Evolutionary conservation across 2,888 invertebrate genomes (phyloP).

Genomic region (Amaurobius ferox): DNA sequence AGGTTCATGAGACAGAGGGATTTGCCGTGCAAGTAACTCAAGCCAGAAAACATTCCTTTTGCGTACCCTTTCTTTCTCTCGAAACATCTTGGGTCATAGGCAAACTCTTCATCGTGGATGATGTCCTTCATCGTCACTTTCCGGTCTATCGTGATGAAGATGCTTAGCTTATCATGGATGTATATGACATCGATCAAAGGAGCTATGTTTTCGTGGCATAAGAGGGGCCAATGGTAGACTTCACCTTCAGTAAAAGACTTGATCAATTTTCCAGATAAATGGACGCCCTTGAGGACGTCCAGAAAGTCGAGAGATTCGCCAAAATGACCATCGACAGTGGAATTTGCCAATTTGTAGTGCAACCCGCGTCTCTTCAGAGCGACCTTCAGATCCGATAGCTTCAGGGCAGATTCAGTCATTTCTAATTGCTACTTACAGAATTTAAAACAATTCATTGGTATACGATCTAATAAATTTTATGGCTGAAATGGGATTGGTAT

Average conservation of each 20-base stretch:
- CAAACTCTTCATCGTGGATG: constrained; percentile 38
- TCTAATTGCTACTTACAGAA: background rate
- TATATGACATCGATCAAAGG: constrained; percentile 33
- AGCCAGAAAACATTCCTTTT: constrained; percentile 37
- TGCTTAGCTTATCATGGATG: constrained; percentile 32
- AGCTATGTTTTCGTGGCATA: constrained; percentile 47
- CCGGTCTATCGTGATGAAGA: constrained; percentile 20
- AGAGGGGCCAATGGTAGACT: constrained; percentile 54
- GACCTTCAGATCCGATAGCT: background rate
- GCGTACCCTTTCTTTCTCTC: constrained; percentile 39
- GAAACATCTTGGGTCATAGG: constrained; percentile 18
- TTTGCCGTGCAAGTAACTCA: constrained; percentile 53
- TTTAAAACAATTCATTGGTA: too few relatives aligned
- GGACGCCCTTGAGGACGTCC: background rate
- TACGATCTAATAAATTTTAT: too few relatives aligned
- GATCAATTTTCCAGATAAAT: constrained; percentile 33
- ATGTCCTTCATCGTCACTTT: constrained; percentile 24
- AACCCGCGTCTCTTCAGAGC: background rate
- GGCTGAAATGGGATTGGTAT: too few relatives aligned
- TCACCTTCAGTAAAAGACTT: constrained; percentile 35
- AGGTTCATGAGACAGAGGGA: constrained; percentile 48
- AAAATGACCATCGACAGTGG: background rate
- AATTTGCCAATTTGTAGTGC: background rate
- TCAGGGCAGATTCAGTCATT: background rate
- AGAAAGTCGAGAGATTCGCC: background rate